Evolutionary conservation across 2,888 invertebrate genomes (phyloP).

Genomic region (Thereva nobilitata): DNA sequence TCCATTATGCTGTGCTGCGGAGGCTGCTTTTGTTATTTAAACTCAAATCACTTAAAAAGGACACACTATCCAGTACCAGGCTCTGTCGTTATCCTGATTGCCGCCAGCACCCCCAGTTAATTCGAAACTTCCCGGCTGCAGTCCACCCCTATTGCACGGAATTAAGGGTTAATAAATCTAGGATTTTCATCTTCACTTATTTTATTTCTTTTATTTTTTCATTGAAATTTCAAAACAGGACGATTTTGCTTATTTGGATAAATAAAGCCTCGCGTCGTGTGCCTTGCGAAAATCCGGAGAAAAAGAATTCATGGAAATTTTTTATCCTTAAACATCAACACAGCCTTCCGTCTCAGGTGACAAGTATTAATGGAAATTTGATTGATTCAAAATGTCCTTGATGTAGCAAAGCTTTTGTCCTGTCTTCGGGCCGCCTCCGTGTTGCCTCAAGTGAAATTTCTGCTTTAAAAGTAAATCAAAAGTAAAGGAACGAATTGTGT

Average conservation of each 20-base stretch:
- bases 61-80: constrained; percentile 15
- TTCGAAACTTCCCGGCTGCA: too few species aligned
- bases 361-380: constrained; percentile 39
- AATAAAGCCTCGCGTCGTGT: too few species aligned
- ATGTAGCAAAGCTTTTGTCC: constrained; percentile 2
- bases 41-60: constrained; percentile 27
- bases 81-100: not conserved
- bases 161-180: too few species aligned
- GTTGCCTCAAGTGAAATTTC: constrained; percentile 1
- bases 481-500: too few species aligned
- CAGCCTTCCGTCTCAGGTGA: constrained; percentile 19
- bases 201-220: not conserved
- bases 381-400: constrained; percentile 35
- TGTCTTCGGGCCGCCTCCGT: not conserved
- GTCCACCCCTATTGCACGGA: too few species aligned
- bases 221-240: not conserved
- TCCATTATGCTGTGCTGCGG: constrained; percentile 6
- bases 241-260: too few species aligned
- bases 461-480: too few species aligned
- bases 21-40: constrained; percentile 16
- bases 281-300: not conserved
- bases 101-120: too few species aligned
- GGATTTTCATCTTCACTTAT: not conserved
- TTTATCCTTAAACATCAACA: not conserved
- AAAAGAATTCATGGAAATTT: not conserved